Evolutionary conservation across 2,888 invertebrate genomes (phyloP).

Genomic region (Smittia aterrima): DNA sequence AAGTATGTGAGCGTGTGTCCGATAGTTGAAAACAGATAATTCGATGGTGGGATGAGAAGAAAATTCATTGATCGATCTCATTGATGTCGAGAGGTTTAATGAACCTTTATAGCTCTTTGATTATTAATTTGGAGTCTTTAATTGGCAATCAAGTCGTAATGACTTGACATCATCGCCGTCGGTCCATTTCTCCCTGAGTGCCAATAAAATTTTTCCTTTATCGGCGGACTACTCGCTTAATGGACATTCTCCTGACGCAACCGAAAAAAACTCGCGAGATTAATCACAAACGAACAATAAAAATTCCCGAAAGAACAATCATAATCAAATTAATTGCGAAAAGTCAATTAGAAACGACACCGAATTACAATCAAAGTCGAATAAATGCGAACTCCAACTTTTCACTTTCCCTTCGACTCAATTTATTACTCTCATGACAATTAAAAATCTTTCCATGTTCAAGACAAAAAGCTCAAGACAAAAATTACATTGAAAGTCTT

Average conservation of each 20-base stretch:
- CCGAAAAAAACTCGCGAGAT: conserved; percentile 24
- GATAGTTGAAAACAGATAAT: background rate
- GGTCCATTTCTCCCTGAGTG: background rate
- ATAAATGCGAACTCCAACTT: background rate
- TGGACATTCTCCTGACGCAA: background rate
- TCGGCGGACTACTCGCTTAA: background rate
- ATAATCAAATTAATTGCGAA: conserved; percentile 38
- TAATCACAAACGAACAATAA: conserved; percentile 35
- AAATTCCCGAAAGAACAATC: conserved; percentile 36
- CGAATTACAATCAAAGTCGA: conserved; percentile 31
- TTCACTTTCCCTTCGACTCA: background rate
- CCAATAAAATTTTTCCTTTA: background rate
- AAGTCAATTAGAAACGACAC: conserved; percentile 39
- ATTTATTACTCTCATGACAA: conserved; percentile 36
- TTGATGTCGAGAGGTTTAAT: background rate
- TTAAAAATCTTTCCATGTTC: conserved; percentile 17
- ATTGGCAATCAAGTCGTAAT: background rate
- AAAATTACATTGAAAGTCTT: conserved; percentile 13
- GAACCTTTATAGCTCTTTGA: background rate
- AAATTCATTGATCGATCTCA: background rate
- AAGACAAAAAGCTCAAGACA: background rate
- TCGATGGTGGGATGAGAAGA: background rate
- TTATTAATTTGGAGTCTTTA: conserved; percentile 11
- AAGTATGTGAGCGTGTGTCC: background rate
- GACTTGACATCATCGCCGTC: conserved; percentile 1